phyloP scores from a whole-genome alignment of 2,113 vertebrate species.

The Sitta europaea region DNA sequence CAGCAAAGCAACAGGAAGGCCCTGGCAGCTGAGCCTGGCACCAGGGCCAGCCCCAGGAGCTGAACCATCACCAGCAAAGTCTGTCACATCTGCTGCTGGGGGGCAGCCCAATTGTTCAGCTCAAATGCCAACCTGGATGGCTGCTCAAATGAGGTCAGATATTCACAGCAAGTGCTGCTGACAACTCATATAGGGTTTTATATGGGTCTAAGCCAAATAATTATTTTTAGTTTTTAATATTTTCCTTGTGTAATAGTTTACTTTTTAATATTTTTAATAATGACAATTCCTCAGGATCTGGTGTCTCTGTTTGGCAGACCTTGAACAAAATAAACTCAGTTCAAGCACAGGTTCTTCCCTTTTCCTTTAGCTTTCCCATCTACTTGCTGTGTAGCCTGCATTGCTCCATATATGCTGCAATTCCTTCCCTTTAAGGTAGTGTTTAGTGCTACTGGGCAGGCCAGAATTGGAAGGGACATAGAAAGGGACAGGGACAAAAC shows the following conservation, averaged over 20 bases:
- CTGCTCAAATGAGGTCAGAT: neutral
- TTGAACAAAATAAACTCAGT: neutral
- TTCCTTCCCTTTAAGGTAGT: neutral
- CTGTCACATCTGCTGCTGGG: neutral
- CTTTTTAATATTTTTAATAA: neutral
- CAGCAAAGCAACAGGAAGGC: neutral
- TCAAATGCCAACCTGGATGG: neutral
- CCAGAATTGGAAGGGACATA: neutral
- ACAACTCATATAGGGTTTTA: accelerated
- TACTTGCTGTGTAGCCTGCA: accelerated
- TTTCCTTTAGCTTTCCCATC: neutral
- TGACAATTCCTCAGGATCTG: neutral
- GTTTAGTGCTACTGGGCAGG: neutral
- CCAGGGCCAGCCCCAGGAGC: neutral
- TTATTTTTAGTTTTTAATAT: neutral
- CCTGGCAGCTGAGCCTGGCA: neutral
- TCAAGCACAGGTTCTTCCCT: neutral
- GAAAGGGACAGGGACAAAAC: neutral
- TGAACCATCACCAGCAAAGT: neutral
- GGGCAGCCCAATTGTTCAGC: neutral
- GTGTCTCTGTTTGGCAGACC: neutral
- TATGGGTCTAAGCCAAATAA: neutral
- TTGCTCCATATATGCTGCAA: neutral
- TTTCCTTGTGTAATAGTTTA: neutral
- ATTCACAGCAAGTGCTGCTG: neutral